Evolutionary conservation across 1,140 invertebrate species (phyloP), one percentile per base, ranked within the genome.

Genomic region (Eubasilissa regina): DNA sequence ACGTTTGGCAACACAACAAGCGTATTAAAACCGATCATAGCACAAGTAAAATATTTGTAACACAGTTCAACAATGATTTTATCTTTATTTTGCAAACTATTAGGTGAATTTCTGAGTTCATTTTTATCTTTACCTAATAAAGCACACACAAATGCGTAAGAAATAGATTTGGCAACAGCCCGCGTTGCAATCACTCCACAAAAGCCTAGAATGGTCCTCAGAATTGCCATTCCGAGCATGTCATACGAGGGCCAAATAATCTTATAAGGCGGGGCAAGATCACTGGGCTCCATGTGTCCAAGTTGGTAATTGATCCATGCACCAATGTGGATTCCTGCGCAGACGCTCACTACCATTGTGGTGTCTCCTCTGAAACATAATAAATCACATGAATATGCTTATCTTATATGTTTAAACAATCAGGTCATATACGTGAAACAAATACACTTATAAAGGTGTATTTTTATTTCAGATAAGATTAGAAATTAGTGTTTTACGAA

Each of bases 301-400:
- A 93, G 89, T 85, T 94, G 94, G 86, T 93, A 96, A 88, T 96
- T 96, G 6, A 95, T 87, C 95, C 96, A 97, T 1, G 94, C 91
- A n/a, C 95, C 96, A 9, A 92, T 87, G 60, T 94, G 90, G 66
- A 96, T 89, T 51, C 96, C 96, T n/a, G 93, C 92, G 78, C 92
- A 93, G 8, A 96, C 94, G 21, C 93, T 94, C 58, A 97, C 88
- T 70, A 97, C 94, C 88, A 96, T 93, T 9, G 95, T 93, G 0
- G 96, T 97, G 86, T 98, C 96, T 35, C 95, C 95, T 85, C 96
- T 96, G 86, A 25, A 91, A 91, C 83, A n/a, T n/a, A 12, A 91
- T 83, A 64, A 79, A 55, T 13, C 25, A 35, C 1, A 35, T 35
- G 6, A 35, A 35, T n/a, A 35, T 6, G 25, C 1, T 35, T 35